Conservation (phyloP, 2,113 vertebrate species). For the Gila orcuttii region DNA sequence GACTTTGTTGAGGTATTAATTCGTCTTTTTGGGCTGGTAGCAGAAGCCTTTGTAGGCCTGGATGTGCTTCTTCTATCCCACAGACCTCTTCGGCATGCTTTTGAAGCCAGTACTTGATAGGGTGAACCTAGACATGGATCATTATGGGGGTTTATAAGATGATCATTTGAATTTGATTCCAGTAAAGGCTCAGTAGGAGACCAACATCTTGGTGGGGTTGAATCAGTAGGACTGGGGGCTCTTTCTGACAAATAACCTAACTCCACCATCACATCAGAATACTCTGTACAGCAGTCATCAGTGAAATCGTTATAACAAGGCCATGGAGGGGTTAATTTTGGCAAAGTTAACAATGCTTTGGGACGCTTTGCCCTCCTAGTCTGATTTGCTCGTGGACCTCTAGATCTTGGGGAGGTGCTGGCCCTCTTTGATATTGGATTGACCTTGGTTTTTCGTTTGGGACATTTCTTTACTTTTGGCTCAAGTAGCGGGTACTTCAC, state of each 20-base stretch:
- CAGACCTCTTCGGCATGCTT: slow-evolving; percentile 67
- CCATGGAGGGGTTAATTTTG: slow-evolving; percentile 80
- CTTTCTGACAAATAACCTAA: slow-evolving; percentile 95
- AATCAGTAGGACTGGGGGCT: slow-evolving; percentile 86
- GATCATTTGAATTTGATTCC: slow-evolving; percentile 76
- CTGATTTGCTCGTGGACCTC: slow-evolving; percentile 68
- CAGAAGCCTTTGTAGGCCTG: slow-evolving; percentile 79
- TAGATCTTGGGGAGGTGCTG: slow-evolving; percentile 76
- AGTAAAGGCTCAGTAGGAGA: slow-evolving; percentile 92
- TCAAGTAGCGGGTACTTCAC: slow-evolving; percentile 88
- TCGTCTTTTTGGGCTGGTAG: slow-evolving; percentile 73
- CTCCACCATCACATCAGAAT: slow-evolving; percentile 93
- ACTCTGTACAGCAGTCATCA: slow-evolving; percentile 86
- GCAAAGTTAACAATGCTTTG: slow-evolving; percentile 70
- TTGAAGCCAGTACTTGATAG: slow-evolving; percentile 67
- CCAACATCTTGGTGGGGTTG: slow-evolving; percentile 96
- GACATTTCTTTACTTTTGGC: slow-evolving; percentile 88
- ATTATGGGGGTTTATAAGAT: slow-evolving; percentile 82
- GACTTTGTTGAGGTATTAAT: slow-evolving; percentile 71
- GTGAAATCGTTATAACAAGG: slow-evolving; percentile 88
- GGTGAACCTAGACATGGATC: slow-evolving; percentile 74
- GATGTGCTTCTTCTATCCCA: slow-evolving; percentile 74
- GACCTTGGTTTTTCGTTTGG: slow-evolving; percentile 88
- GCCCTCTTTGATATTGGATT: slow-evolving; percentile 83
- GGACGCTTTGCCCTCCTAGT: slow-evolving; percentile 69